Evolutionary conservation across 2,797 vertebrate species (phyloP).

Genomic region (Peromyscus attwateri): DNA sequence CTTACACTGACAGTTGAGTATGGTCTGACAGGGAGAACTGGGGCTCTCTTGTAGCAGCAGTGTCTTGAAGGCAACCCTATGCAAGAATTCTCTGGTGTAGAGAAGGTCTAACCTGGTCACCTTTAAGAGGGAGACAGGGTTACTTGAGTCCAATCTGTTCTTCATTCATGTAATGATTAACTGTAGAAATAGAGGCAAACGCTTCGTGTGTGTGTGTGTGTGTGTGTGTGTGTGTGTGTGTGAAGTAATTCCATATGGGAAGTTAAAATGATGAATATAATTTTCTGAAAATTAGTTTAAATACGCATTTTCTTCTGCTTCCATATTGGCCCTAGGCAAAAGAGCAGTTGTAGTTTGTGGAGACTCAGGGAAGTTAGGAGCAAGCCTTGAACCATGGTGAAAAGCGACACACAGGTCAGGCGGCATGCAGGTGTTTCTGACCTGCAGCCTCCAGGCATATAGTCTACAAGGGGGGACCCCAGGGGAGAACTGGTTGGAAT

Average conservation of each 20-base stretch:
- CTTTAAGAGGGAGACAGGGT: background rate
- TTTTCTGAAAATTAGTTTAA: slow-evolving; percentile 72
- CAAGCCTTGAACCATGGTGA: background rate
- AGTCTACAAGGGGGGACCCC: background rate
- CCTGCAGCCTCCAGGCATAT: background rate
- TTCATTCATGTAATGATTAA: slow-evolving; percentile 11
- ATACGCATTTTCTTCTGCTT: slow-evolving; percentile 70
- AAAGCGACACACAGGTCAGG: background rate
- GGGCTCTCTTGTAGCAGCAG: background rate
- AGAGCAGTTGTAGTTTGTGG: slow-evolving; percentile 51
- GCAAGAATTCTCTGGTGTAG: background rate
- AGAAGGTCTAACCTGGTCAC: background rate
- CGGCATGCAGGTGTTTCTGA: background rate
- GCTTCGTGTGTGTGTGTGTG: background rate
- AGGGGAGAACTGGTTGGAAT: background rate
- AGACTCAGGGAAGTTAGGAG: background rate
- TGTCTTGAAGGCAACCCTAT: slow-evolving; percentile 7
- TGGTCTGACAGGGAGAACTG: slow-evolving; percentile 2
- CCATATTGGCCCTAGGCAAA: slow-evolving; percentile 55
- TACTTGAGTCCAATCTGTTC: background rate
- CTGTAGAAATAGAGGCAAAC: background rate
- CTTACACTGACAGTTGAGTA: background rate
- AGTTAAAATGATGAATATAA: slow-evolving; percentile 52
- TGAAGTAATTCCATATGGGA: slow-evolving; percentile 69
- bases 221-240: background rate